Evolutionary conservation across 2,888 invertebrate genomes (phyloP), one percentile per base, ranked within the genome.

Genomic region (Chaitophorus viminalis): DNA sequence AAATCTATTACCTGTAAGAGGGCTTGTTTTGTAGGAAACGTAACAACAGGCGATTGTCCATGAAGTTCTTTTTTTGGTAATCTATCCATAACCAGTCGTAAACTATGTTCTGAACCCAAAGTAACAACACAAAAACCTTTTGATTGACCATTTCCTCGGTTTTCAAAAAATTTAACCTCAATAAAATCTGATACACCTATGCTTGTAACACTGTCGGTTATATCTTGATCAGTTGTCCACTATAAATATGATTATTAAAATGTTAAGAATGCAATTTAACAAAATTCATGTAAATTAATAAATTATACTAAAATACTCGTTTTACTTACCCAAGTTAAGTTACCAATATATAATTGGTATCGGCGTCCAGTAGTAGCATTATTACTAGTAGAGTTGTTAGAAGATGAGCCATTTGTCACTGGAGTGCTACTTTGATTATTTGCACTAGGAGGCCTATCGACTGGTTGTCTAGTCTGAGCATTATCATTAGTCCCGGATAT

Each of bases 121-220:
- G 98, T 96, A 90, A 99, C 95, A 82, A 99, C 96, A 91, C 99
- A 99, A 93, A 99, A 99, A 54, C 99, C 98, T 93, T 99, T 99
- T 0, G 98, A 98, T 92, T 99, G 99, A 46, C 99, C 99, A 93
- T 99, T 99, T 65, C 98, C 96, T 91, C 99, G 94, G 93, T 99
- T 99, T 92, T 99, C 99, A 93, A 99, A 99, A 93, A 99, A 99
- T 92, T 99, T 99, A 68, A 99, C 98, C 92, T 99, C 99, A 91
- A 98, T 94, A 91, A 99, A 95, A 92, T 99, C 99, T 88, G 93
- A 94, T 11, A 99, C 96, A 79, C 99, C 99, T 90, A 97, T 93
- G 90, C 95, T 95, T 84, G 94, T 94, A 89, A 99, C 94, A n/a
- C 96, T 95, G 92, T 98, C 97, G 82, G 96, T 95, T 90, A 99